A percentile compares a stretch with the other conserved stretches of the same genome.
phyloP scores from a whole-genome alignment of 2,113 vertebrate genomes.

The Vulpes ferrilata region DNA sequence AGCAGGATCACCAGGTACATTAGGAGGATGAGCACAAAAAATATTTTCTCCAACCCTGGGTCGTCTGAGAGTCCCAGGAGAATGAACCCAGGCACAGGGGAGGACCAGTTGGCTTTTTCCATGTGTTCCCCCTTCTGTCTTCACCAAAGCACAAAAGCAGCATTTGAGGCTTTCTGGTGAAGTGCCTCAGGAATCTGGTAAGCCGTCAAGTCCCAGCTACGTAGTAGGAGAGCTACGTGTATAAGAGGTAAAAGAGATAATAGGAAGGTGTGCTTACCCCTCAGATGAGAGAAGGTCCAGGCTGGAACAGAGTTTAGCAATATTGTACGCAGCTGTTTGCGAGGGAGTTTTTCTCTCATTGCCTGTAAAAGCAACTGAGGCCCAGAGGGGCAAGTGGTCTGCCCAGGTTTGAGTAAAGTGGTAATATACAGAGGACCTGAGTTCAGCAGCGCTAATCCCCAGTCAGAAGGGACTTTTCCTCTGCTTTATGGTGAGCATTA shows the following conservation, averaged over 20 bases:
- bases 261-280: not conserved
- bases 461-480: not conserved
- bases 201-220: not conserved
- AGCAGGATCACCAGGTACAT: constrained; percentile 42
- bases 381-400: not conserved
- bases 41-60: not conserved
- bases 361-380: not conserved
- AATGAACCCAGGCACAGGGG: not conserved
- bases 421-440: not conserved
- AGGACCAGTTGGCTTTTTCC: constrained; percentile 26
- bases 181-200: not conserved
- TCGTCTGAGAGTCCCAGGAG: constrained; percentile 38
- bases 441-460: not conserved
- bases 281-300: not conserved
- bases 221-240: not conserved
- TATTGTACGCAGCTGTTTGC: not conserved
- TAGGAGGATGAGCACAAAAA: constrained; percentile 49
- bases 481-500: not conserved
- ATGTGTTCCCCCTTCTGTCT: not conserved
- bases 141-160: not conserved
- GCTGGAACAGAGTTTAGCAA: not conserved
- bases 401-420: not conserved
- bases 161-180: not conserved
- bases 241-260: not conserved
- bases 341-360: not conserved